Base-by-base conservation (phyloP, 2,113 vertebrate species). In the Paralichthys olivaceus region DNA sequence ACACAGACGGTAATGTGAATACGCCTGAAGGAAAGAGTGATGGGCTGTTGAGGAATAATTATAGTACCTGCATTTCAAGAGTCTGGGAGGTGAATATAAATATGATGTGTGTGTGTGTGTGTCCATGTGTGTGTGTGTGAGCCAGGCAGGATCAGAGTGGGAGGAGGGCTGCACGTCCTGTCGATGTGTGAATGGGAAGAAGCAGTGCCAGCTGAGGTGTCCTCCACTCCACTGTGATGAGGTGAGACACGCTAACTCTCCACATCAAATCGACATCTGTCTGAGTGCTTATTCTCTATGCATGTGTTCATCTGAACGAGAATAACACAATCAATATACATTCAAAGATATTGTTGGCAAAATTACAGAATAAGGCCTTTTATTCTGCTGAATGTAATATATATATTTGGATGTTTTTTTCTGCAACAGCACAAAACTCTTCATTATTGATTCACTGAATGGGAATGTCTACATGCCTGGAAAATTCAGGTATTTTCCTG, bases 131-230 rank as follows among this genome's bases (percentile, higher is more conserved):
- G 20, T 76, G 71, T 85, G 57, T 81, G 69, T 56, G 88, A 69
- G 26, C 51, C 81, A 93, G 92, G 90, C 91, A 11, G 91, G 89
- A 71, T 86, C 90, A 14, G 84, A 90, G 79, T 93, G 92, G 92
- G 87, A 90, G 9, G 86, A 92, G 28, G 88, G 81, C 82, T 93
- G 92, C 57, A 62, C 67, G 40, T 81, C 77, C 2, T 93, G 92
- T 66, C 91, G 75, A 65, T 93, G 92, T 75, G 81, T 91, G 59
- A 93, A 93, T 62, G 91, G 90, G 32, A 28, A 75, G 29, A 91
- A 87, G 7, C 29, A 74, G 22, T 93, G 92, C 72, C 86, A 78
- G 70, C 69, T 75, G 13, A 87, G 74, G 58, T 93, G 92, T 69
- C 82, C 85, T 3, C 71, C 77, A 1, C 82, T 93, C 29, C 29